These are phyloP conservation scores for Odontothrips loti DNA, from an alignment of 2,888 invertebrate species.

Conservation along the genomic window DNA sequence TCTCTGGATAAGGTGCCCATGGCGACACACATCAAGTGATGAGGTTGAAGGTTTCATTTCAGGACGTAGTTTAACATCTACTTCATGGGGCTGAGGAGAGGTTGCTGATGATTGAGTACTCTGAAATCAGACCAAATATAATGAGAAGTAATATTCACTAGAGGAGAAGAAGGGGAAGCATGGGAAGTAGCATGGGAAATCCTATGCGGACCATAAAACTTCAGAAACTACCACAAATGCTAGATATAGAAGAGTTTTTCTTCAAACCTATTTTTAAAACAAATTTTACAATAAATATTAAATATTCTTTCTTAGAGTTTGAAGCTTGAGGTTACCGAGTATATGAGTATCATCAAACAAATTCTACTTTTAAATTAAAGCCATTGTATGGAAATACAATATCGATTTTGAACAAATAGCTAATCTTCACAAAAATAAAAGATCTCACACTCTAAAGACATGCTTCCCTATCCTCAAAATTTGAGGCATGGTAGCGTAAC, in stretches of 20 bases:
- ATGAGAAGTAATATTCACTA: background rate
- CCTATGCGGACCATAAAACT: too few relatives aligned
- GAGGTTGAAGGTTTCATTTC: slow-evolving; percentile 40
- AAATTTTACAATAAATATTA: background rate
- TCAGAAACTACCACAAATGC: too few relatives aligned
- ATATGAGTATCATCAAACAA: too few relatives aligned
- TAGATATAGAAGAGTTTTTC: too few relatives aligned
- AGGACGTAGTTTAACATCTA: slow-evolving; percentile 3
- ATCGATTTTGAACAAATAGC: too few relatives aligned
- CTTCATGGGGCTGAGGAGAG: slow-evolving; percentile 12
- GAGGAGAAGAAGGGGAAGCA: background rate
- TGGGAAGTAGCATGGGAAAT: background rate
- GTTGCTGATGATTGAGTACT: slow-evolving; percentile 6
- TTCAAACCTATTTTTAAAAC: background rate
- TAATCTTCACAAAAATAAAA: too few relatives aligned
- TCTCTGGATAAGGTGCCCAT: slow-evolving; percentile 38
- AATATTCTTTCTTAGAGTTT: background rate
- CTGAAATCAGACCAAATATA: background rate
- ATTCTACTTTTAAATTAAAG: background rate
- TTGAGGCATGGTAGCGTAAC: too few relatives aligned
- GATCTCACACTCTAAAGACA: too few relatives aligned
- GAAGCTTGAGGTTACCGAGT: background rate
- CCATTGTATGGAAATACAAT: background rate
- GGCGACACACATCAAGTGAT: slow-evolving; percentile 40
- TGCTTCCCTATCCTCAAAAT: too few relatives aligned